These are phyloP conservation scores for Phalera bucephala DNA, from an alignment of 2,888 invertebrate species.

Conservation along the genomic window DNA sequence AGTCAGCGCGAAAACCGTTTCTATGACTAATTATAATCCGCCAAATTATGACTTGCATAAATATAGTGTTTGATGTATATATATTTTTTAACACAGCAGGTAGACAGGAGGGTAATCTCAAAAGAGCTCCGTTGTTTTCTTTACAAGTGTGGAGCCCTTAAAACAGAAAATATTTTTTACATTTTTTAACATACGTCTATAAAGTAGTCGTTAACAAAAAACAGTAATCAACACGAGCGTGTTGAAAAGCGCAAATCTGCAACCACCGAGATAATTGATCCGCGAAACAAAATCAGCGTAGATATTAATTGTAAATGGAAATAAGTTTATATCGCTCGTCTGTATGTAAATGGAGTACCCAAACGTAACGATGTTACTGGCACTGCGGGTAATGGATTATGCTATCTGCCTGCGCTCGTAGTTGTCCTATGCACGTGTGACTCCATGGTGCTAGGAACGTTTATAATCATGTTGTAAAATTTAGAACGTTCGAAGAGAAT, in stretches of 20 bases:
- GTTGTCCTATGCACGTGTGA: constrained; percentile 31
- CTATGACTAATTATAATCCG: too few relatives aligned
- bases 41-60: too few relatives aligned
- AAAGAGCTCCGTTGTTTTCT: too few relatives aligned
- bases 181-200: too few relatives aligned
- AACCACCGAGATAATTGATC: constrained; percentile 22
- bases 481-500: constrained; percentile 36
- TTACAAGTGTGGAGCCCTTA: too few relatives aligned
- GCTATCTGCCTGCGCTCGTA: constrained; percentile 41
- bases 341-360: constrained; percentile 63
- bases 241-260: constrained; percentile 3
- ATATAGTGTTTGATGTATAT: too few relatives aligned
- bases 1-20: too few relatives aligned
- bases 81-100: too few relatives aligned
- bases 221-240: too few relatives aligned
- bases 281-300: constrained; percentile 45
- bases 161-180: too few relatives aligned
- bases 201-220: too few relatives aligned
- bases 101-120: too few relatives aligned
- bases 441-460: constrained; percentile 16
- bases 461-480: constrained; percentile 44
- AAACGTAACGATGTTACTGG: constrained; percentile 64
- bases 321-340: constrained; percentile 51
- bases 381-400: constrained; percentile 55
- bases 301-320: constrained; percentile 57